Conservation (phyloP, 1,140 invertebrate species). For the Papilio aristodemus region DNA sequence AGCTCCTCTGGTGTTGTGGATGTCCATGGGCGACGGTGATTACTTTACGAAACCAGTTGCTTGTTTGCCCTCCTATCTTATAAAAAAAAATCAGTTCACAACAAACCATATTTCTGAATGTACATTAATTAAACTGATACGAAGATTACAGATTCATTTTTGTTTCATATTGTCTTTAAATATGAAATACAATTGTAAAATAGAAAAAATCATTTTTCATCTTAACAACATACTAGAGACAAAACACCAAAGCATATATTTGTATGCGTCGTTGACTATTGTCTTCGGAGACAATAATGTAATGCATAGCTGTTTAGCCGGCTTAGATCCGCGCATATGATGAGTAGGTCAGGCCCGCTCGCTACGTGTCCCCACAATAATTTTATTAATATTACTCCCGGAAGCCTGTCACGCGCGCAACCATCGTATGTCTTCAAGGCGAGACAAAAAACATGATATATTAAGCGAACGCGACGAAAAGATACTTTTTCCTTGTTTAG, state of each 20-base stretch:
- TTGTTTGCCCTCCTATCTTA: too few species aligned
- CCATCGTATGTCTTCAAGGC: slow-evolving; percentile 66
- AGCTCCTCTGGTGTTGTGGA: too few species aligned
- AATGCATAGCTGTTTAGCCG: slow-evolving; percentile 39
- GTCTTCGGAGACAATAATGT: slow-evolving; percentile 42
- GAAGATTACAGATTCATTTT: too few species aligned
- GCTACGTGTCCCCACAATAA: slow-evolving; percentile 73
- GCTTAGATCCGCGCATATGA: slow-evolving; percentile 39
- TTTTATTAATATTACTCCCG: slow-evolving; percentile 77
- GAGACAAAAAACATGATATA: slow-evolving; percentile 76
- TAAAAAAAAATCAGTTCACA: too few species aligned
- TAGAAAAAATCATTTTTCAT: not conserved
- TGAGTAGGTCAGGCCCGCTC: slow-evolving; percentile 56
- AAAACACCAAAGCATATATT: slow-evolving; percentile 20
- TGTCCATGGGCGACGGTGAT: too few species aligned
- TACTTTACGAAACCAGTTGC: too few species aligned
- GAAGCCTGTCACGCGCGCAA: slow-evolving; percentile 70
- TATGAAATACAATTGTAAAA: not conserved
- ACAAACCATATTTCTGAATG: too few species aligned
- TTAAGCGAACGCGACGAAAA: slow-evolving; percentile 70
- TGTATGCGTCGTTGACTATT: slow-evolving; percentile 27
- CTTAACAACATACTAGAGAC: not conserved
- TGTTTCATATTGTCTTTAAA: not conserved
- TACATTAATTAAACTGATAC: too few species aligned
- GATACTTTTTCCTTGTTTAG: slow-evolving; percentile 56